Percentiles rank a stretch among this genome's conserved stretches.
Conservation (phyloP, 2,888 invertebrate species). For the Pachycephus smyrnensis region DNA sequence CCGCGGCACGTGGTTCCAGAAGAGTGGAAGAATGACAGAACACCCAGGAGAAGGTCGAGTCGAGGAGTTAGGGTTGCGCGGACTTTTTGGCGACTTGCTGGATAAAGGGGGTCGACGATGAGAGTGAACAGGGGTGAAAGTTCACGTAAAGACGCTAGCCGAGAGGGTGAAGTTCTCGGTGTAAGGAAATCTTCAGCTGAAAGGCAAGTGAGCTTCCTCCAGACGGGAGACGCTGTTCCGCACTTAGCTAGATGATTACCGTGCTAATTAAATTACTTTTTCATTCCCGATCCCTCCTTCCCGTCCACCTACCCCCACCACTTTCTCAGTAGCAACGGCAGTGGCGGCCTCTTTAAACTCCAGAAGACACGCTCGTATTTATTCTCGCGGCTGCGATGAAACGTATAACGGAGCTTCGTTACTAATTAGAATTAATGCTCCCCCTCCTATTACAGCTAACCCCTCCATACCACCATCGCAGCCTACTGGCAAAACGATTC, state of each 20-base stretch:
- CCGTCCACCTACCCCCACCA: constrained; percentile 3
- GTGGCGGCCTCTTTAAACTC: constrained; percentile 8
- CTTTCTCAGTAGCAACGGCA: neutral
- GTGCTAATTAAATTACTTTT: constrained; percentile 26
- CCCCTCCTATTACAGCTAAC: neutral
- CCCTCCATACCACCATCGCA: too few species aligned
- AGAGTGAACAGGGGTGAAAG: too few species aligned
- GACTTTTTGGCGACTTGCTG: too few species aligned
- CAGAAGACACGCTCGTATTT: neutral
- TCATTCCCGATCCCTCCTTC: constrained; percentile 12
- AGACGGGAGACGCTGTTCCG: constrained; percentile 17
- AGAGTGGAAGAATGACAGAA: too few species aligned
- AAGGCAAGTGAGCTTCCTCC: constrained; percentile 5
- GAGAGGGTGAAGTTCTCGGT: neutral
- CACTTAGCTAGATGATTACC: constrained; percentile 25
- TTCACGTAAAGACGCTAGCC: too few species aligned
- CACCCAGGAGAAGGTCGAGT: too few species aligned
- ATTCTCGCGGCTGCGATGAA: constrained; percentile 12
- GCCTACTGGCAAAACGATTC: too few species aligned
- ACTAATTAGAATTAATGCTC: constrained; percentile 6
- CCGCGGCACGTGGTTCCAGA: too few species aligned
- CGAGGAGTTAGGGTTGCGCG: too few species aligned
- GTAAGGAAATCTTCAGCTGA: constrained; percentile 2
- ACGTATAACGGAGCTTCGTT: neutral
- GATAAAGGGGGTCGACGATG: too few species aligned